phyloP scores from a whole-genome alignment of 1,140 invertebrate species.

The Ephestia elutella region DNA sequence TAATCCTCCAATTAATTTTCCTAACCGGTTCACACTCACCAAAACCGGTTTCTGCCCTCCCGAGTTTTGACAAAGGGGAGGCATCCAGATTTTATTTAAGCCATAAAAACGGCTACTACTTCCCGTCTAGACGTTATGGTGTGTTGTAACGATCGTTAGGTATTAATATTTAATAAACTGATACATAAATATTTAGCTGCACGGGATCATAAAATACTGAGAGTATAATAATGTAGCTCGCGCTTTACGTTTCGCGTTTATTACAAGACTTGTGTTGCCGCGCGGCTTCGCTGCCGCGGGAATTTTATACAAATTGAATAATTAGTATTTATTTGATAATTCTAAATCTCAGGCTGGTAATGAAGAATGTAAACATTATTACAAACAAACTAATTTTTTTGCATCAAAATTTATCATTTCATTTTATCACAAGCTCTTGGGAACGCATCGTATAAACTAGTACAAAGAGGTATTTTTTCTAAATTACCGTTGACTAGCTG shows the following conservation, averaged over 20 bases:
- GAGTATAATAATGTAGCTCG: background rate
- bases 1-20: slow-evolving; percentile 15
- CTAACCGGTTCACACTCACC: slow-evolving; percentile 13
- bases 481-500: too few relatives aligned
- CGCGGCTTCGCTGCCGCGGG: too few relatives aligned
- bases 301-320: too few relatives aligned
- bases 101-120: slow-evolving; percentile 41
- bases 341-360: too few relatives aligned
- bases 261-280: too few relatives aligned
- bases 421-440: too few relatives aligned
- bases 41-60: slow-evolving; percentile 16
- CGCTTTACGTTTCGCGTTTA: background rate
- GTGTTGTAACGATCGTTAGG: slow-evolving; percentile 46
- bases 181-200: slow-evolving; percentile 34
- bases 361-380: too few relatives aligned
- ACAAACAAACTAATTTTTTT: too few relatives aligned
- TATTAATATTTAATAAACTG: slow-evolving; percentile 46
- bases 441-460: too few relatives aligned
- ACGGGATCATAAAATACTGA: background rate
- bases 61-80: slow-evolving; percentile 17
- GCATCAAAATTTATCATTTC: too few relatives aligned
- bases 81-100: slow-evolving; percentile 25
- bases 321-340: too few relatives aligned
- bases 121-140: slow-evolving; percentile 54
- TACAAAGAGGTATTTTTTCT: too few relatives aligned